Conservation (phyloP, 2,888 invertebrate genomes). For the Emmelina monodactyla region DNA sequence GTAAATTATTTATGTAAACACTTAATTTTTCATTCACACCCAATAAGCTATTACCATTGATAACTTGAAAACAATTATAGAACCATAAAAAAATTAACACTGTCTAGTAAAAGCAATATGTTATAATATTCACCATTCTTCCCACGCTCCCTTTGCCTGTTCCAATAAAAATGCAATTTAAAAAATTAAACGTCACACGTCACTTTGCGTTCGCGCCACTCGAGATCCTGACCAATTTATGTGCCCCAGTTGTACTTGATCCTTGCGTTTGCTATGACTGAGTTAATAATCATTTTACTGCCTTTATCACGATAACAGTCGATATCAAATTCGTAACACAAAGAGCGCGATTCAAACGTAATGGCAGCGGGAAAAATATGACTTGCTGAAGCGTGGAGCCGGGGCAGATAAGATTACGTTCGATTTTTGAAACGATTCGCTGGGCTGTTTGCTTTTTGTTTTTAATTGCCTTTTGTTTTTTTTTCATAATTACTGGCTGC, state of each 20-base stretch:
- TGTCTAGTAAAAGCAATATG: slow-evolving; percentile 5
- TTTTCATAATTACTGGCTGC: no score
- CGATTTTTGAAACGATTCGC: no score
- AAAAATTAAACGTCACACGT: slow-evolving; percentile 19
- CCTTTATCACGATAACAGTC: slow-evolving; percentile 1
- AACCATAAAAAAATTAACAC: background rate
- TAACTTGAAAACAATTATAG: background rate
- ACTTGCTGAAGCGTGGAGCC: no score
- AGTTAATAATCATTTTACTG: slow-evolving; percentile 17
- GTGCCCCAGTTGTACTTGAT: slow-evolving; percentile 30
- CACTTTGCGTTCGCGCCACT: slow-evolving; percentile 19
- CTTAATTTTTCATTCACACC: no score
- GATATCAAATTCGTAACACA: background rate
- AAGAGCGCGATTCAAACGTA: background rate
- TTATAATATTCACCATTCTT: slow-evolving; percentile 35
- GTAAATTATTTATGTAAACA: no score
- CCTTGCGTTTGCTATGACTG: slow-evolving; percentile 28
- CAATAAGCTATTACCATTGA: no score
- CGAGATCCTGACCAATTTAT: slow-evolving; percentile 36
- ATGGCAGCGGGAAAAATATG: no score
- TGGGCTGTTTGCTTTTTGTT: no score
- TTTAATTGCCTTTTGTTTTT: no score
- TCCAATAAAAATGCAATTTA: slow-evolving; percentile 16
- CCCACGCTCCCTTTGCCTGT: slow-evolving; percentile 16
- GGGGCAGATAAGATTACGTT: no score